Conservation (phyloP, 2,113 vertebrate species). For the Eurypyga helias region DNA sequence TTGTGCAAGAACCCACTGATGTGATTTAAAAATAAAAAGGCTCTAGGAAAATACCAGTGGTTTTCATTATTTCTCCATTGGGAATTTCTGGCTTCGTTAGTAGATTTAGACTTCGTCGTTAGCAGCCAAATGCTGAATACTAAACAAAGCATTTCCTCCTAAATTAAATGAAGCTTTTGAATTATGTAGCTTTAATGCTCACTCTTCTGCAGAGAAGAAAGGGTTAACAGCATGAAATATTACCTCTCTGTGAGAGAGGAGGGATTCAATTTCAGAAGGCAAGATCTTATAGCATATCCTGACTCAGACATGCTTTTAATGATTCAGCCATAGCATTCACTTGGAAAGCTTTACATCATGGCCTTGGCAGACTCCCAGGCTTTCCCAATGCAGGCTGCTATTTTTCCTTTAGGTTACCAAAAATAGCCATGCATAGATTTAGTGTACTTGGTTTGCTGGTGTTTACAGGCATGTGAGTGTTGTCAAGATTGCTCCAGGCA, state of each 20-base stretch:
- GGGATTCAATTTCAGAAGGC: slow-evolving; percentile 51
- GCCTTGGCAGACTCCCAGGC: slow-evolving; percentile 74
- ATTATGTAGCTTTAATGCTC: not conserved
- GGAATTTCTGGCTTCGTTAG: slow-evolving; percentile 59
- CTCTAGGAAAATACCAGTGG: slow-evolving; percentile 53
- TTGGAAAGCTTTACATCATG: slow-evolving; percentile 77
- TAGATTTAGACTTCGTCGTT: not conserved
- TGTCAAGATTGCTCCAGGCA: slow-evolving; percentile 61
- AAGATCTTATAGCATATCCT: slow-evolving; percentile 50
- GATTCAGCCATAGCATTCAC: slow-evolving; percentile 74
- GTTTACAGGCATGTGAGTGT: slow-evolving; percentile 62
- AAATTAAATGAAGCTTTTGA: slow-evolving; percentile 28
- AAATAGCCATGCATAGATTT: slow-evolving; percentile 77
- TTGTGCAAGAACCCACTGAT: not conserved
- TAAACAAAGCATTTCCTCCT: slow-evolving; percentile 42
- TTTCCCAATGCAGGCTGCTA: slow-evolving; percentile 75
- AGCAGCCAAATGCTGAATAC: slow-evolving; percentile 47
- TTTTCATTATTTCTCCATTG: slow-evolving; percentile 67
- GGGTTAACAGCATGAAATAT: slow-evolving; percentile 11
- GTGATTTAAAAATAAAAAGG: slow-evolving; percentile 63
- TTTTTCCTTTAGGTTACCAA: slow-evolving; percentile 77
- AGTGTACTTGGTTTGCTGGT: slow-evolving; percentile 66
- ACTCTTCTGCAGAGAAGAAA: not conserved
- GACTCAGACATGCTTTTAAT: slow-evolving; percentile 72
- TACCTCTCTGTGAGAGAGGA: not conserved